Base-by-base conservation (phyloP, 35 echinoderm and acorn worm species). In the Ophiothrix spiculata region DNA sequence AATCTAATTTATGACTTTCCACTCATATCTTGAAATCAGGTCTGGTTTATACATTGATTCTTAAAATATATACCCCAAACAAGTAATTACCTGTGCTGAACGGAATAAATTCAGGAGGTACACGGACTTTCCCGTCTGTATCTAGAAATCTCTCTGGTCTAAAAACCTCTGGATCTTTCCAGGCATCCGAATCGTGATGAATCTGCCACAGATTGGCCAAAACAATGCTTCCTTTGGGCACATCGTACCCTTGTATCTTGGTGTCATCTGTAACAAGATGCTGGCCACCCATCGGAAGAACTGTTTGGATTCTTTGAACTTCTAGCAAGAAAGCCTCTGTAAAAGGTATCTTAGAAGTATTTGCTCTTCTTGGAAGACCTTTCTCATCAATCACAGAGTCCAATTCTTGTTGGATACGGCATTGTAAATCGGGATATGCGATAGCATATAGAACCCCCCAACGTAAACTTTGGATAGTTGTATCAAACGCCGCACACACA, bases 81-180 rank as follows among this genome's bases (percentile, higher is more conserved):
- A n/a, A n/a, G n/a, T 49, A 56, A 77, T 93, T 63, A 88, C 91
- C 91, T n/a, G 56, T 89, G 15, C 85, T 39, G 35, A 93, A 93
- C 4, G 91, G 91, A 74, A 88, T 84, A 23, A 87, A 87, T 37
- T 93, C 77, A 14, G 38, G 8, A 25, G 35, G 35, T 33, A 46
- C 36, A 25, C 77, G 38, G 1, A 82, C 80, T 31, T 32, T 73
- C 0, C 78, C 79, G 45, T 82, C 36, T 10, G n/a, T 36, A 37
- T 89, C 78, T 1, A 89, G 23, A 39, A 89, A 89, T 39, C 87
- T 1, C 32, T 83, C 79, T 16, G 87, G 87, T 21, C 64, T 37
- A 34, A 89, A 89, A 1, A 81, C 78, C 1, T 89, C 39, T 1
- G 87, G 87, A 16, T 89, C 87, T 76, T 81, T 36, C 78, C 78